A percentile compares a stretch with the other conserved stretches of the same genome.
Conservation (phyloP, 1,140 invertebrate genomes). For the Camponotus floridanus region DNA sequence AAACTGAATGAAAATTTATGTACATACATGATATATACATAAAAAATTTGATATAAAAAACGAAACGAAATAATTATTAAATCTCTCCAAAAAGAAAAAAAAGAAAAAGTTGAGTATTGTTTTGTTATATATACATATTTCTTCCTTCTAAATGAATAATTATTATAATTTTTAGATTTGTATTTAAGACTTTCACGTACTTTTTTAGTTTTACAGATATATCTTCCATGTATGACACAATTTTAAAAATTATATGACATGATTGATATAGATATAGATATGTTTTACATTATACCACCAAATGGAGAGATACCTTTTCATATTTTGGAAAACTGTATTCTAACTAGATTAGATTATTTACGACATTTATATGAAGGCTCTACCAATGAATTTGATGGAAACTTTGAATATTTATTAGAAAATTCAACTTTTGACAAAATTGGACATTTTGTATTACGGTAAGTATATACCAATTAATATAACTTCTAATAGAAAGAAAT, state of each 20-base stretch:
- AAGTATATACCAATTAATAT: slow-evolving; percentile 74
- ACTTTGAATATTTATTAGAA: slow-evolving; percentile 87
- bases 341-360: slow-evolving; percentile 82
- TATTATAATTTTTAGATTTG: neutral
- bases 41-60: neutral
- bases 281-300: slow-evolving; percentile 83
- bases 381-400: slow-evolving; percentile 77
- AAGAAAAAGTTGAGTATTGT: neutral
- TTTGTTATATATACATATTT: neutral
- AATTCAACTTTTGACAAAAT: slow-evolving; percentile 87
- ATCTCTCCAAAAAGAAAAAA: neutral
- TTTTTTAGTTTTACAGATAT: neutral
- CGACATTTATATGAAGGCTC: slow-evolving; percentile 74
- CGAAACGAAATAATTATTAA: slow-evolving; percentile 6
- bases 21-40: neutral
- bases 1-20: neutral
- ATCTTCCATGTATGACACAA: neutral
- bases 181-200: too few relatives aligned
- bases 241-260: neutral
- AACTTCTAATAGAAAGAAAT: slow-evolving; percentile 70
- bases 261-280: slow-evolving; percentile 56
- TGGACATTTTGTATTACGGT: slow-evolving; percentile 88
- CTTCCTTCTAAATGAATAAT: neutral
- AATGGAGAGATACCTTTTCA: slow-evolving; percentile 78
- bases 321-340: slow-evolving; percentile 80